These are phyloP conservation scores for Octonoba sinensis DNA, from an alignment of 2,888 invertebrate genomes.

Conservation along the genomic window DNA sequence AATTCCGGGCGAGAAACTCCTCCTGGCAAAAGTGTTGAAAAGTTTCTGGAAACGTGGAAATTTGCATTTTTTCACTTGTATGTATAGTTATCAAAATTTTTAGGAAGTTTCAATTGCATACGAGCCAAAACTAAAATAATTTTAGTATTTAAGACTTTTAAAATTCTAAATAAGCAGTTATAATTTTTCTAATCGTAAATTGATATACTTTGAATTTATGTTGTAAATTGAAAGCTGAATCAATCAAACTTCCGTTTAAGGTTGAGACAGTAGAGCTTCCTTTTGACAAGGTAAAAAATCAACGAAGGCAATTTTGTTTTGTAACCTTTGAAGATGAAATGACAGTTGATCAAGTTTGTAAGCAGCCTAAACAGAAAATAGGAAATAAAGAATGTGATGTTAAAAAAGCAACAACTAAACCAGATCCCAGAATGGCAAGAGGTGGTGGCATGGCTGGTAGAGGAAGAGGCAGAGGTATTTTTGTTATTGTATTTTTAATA, in stretches of 20 bases:
- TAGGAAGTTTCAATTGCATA: too few species aligned
- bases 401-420: conserved; percentile 87
- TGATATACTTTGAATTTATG: too few species aligned
- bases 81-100: too few species aligned
- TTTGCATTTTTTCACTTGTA: too few species aligned
- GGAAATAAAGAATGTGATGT: conserved; percentile 96
- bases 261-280: conserved; percentile 84
- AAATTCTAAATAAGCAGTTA: too few species aligned
- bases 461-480: conserved; percentile 70
- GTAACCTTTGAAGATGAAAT: conserved; percentile 97
- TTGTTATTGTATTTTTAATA: background rate
- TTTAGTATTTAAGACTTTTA: too few species aligned
- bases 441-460: conserved; percentile 72
- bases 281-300: conserved; percentile 96
- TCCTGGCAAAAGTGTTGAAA: too few species aligned
- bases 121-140: too few species aligned
- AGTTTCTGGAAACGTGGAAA: too few species aligned
- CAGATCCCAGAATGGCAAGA: conserved; percentile 58
- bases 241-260: conserved; percentile 15
- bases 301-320: conserved; percentile 96
- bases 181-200: too few species aligned
- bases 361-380: conserved; percentile 92
- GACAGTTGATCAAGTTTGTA: conserved; percentile 90
- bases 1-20: too few species aligned
- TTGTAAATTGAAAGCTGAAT: too few species aligned